Evolutionary conservation across 2,797 vertebrate genomes (phyloP), one percentile per base, ranked within the genome.

Genomic region (Argya squamiceps): DNA sequence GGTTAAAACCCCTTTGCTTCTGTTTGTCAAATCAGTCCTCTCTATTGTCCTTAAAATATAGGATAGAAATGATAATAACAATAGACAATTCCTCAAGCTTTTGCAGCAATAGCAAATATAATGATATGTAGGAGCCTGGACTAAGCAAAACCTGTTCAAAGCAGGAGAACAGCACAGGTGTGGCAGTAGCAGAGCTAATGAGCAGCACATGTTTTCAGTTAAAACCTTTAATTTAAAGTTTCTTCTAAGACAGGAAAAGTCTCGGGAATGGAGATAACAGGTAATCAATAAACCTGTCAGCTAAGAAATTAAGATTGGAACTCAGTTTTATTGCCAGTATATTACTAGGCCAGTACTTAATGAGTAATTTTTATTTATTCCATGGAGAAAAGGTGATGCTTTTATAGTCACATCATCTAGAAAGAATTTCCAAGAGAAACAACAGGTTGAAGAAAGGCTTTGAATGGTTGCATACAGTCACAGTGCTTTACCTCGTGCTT

Each of bases 221-320:
- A 93, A 94, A 96, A 43, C 4, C 6, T 44, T 76, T 94, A 89
- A 96, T 95, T 92, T 94, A 70, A 84, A 93, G 50, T 37, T 29
- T 84, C 46, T 83, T 88, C 73, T 52, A 55, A 93, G 78, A 56
- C 74, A 93, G 60, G 36, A 88, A 75, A 93, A 92, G 64, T 58
- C 11, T 73, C 30, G 2, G 43, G 36, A 93, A 78, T 63, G 2
- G n/a, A 59, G 39, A 65, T 92, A 96, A 81, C 32, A 84, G 32
- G 18, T 30, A 79, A 68, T 76, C 43, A 73, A 71, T 83, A 68
- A 76, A 21, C 16, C 20, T 70, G 18, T 68, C 64, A 91, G 30
- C 29, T 37, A 68, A 83, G 18, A 67, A 87, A 79, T 86, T 30
- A 67, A 70, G 64, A 60, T 16, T 62, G 37, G 16, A 79, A 32